Conservation (phyloP, 2,797 vertebrate genomes). For the Pampus argenteus region DNA sequence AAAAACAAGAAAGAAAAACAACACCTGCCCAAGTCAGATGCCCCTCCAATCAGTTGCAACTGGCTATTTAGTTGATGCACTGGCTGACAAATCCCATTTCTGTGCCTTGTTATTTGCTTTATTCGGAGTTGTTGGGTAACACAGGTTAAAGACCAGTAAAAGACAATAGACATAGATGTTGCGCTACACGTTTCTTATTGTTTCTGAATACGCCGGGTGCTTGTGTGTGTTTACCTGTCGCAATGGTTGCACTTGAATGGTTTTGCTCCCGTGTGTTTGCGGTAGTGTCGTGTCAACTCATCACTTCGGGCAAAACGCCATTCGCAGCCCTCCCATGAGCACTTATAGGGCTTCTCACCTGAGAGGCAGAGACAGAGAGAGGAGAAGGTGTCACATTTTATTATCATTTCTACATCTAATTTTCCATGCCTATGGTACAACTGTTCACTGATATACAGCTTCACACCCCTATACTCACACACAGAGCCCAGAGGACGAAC, state of each 20-base stretch:
- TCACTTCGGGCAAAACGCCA: conserved; percentile 97
- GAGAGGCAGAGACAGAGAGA: conserved; percentile 38
- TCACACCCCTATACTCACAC: conserved; percentile 30
- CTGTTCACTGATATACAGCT: conserved; percentile 67
- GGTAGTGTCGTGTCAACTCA: conserved; percentile 96
- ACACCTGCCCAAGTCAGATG: too few species aligned
- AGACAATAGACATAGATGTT: too few species aligned
- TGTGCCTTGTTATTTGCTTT: too few species aligned
- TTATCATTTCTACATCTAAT: conserved; percentile 63
- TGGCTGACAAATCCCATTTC: neutral
- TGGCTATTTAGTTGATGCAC: neutral
- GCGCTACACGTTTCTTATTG: neutral
- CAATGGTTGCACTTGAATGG: conserved; percentile 99
- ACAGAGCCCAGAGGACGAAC: conserved; percentile 36
- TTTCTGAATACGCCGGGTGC: neutral
- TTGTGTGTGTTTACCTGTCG: conserved; percentile 88
- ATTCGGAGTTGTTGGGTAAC: too few species aligned
- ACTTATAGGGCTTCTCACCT: conserved; percentile 99
- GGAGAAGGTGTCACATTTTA: conserved; percentile 56
- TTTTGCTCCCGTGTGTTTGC: conserved; percentile 98
- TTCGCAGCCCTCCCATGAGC: conserved; percentile 96
- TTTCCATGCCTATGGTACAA: conserved; percentile 68
- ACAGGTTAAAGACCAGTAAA: too few species aligned
- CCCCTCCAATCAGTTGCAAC: too few species aligned
- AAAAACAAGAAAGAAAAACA: too few species aligned